Percentiles rank a stretch among this genome's conserved stretches.
phyloP scores from a whole-genome alignment of 2,888 invertebrate species.

The Nasonovia ribisnigri region DNA sequence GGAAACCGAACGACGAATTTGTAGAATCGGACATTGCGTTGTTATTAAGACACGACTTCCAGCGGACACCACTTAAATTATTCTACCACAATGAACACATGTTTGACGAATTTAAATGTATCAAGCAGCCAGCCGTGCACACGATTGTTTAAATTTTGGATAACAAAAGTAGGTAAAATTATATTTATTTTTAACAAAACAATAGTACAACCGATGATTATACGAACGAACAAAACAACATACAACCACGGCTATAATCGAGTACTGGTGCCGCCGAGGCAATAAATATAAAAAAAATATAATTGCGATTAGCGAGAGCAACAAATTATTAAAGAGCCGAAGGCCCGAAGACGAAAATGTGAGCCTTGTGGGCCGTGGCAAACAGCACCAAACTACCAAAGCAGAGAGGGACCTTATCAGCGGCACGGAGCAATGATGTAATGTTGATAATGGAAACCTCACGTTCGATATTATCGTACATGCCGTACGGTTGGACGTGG shows the following conservation, averaged over 20 bases:
- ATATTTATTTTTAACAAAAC: neutral
- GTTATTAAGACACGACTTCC: neutral
- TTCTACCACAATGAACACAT: neutral
- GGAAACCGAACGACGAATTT: slow-evolving; percentile 27
- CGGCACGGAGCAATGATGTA: neutral
- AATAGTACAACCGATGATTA: neutral
- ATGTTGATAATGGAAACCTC: neutral
- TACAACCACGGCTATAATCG: neutral
- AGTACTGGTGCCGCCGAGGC: neutral
- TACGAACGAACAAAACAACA: neutral
- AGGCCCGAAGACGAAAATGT: neutral
- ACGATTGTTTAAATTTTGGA: neutral
- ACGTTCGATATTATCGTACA: neutral
- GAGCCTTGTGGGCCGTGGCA: neutral
- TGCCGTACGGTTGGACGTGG: neutral
- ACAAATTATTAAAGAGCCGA: neutral
- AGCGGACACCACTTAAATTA: neutral
- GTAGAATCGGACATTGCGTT: slow-evolving; percentile 41
- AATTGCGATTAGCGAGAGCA: neutral
- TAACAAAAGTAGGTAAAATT: neutral
- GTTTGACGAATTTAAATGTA: neutral
- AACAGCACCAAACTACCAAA: neutral
- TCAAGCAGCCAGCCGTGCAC: neutral
- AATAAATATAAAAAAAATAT: neutral
- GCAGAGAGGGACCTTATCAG: neutral